These are phyloP conservation scores for Odontomachus brunneus DNA, from an alignment of 1,140 invertebrate species.

Conservation along the genomic window DNA sequence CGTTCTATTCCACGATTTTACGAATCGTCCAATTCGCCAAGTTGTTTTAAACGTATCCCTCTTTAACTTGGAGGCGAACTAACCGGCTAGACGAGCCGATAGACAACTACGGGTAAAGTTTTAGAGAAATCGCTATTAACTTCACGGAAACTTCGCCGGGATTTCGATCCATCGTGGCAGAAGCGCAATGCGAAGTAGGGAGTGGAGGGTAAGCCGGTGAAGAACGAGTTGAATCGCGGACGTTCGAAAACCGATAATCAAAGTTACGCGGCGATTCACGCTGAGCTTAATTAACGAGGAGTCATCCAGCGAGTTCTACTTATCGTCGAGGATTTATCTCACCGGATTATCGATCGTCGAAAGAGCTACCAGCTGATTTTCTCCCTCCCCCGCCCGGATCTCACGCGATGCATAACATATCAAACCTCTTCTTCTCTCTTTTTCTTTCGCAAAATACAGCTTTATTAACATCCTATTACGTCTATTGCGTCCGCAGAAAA, in stretches of 20 bases:
- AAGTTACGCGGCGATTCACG: slow-evolving; percentile 24
- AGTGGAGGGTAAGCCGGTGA: neutral
- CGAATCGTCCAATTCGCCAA: neutral
- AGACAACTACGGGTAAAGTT: slow-evolving; percentile 2
- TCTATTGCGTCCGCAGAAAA: no score
- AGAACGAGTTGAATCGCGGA: slow-evolving; percentile 21
- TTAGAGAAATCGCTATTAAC: slow-evolving; percentile 33
- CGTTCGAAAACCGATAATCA: slow-evolving; percentile 38
- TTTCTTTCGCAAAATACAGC: no score
- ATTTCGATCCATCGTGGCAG: slow-evolving; percentile 18
- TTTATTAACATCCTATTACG: no score
- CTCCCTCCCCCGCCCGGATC: neutral
- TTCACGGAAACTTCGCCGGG: neutral
- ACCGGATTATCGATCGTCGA: neutral
- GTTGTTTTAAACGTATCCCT: neutral
- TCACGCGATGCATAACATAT: no score
- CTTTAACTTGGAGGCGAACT: neutral
- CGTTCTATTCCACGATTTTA: neutral
- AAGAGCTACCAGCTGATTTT: neutral
- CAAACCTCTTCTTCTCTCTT: no score
- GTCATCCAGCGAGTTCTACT: neutral
- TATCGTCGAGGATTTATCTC: neutral
- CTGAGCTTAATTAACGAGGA: slow-evolving; percentile 12
- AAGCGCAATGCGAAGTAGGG: neutral
- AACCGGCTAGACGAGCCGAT: slow-evolving; percentile 4